Evolutionary conservation across 1,140 invertebrate genomes (phyloP).

Genomic region (Galleria mellonella): DNA sequence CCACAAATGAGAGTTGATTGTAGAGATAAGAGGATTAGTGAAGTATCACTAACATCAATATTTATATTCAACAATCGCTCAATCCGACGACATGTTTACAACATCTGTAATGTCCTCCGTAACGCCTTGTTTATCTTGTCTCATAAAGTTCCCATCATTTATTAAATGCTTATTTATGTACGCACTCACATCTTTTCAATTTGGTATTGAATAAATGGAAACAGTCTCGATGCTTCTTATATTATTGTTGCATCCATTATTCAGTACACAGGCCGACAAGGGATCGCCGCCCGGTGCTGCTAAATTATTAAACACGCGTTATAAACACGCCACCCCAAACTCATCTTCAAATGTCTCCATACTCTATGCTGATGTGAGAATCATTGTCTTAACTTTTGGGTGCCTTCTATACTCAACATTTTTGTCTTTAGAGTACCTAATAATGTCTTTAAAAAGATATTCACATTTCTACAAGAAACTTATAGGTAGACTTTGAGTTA

Average conservation of each 20-base stretch:
- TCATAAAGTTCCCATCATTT: no score
- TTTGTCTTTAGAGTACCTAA: slow-evolving; percentile 3
- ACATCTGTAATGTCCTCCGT: no score
- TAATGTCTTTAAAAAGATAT: background rate
- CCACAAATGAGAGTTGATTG: slow-evolving; percentile 32
- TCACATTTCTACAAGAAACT: no score
- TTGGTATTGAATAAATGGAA: slow-evolving; percentile 39
- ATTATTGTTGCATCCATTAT: slow-evolving; percentile 69
- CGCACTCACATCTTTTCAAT: no score
- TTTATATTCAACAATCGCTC: slow-evolving; percentile 8
- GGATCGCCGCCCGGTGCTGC: slow-evolving; percentile 37
- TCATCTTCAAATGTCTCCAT: slow-evolving; percentile 35
- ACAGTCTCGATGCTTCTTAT: slow-evolving; percentile 34
- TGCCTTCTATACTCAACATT: background rate
- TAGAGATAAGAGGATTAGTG: slow-evolving; percentile 29
- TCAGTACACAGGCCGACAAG: slow-evolving; percentile 45
- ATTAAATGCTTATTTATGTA: no score
- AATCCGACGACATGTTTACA: background rate
- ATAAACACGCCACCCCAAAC: slow-evolving; percentile 55
- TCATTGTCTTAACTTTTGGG: slow-evolving; percentile 24
- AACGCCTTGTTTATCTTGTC: no score
- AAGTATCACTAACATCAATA: slow-evolving; percentile 22
- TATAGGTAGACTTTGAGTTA: no score
- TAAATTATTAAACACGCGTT: slow-evolving; percentile 71
- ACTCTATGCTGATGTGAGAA: slow-evolving; percentile 34